Base-by-base conservation (phyloP, 1,140 invertebrate species). In the Sarcophaga peregrina region DNA sequence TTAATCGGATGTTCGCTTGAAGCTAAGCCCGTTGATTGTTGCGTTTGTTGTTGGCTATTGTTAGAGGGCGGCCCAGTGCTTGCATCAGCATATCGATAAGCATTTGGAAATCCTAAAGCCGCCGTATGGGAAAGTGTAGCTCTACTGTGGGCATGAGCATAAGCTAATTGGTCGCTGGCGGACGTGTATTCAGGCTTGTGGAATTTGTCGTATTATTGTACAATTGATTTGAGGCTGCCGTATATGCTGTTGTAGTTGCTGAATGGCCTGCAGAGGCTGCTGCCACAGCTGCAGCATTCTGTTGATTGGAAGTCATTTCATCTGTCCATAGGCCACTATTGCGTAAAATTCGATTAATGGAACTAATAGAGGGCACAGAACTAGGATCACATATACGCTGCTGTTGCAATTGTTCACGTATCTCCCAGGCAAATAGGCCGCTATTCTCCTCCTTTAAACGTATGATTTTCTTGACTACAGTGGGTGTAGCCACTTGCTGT, bases 391-490 rank as follows among this genome's bases (percentile, higher is more conserved):
- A 97, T 80, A 96, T 94, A 68, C 96, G 93, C 87, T 97, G 96
- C 13, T 94, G 93, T 15, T 97, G 93, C 82, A 98, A 92, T 85
- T 96, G 93, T 87, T 98, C 97, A 0, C 96, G 92, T 78, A 98
- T 98, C 91, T 98, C 97, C 96, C 96, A 97, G 11, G 96, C 96
- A 87, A 98, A 98, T 94, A 98, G 95, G 7, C 95, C 95, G 0
- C 96, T 96, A 89, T 98, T 97, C 88, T 98, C 96, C 87, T 97
- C 95, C 88, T 98, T 98, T 87, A 97, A 93, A 6, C 96, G 93
- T 15, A 98, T 93, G 84, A 98, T 98, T 92, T 96, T 96, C 91
- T 97, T 96, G 1, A 98, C 96, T 0, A 98, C 96, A 0, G 96
- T 96, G 13, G 97, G 96, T 20, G 96, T 97, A 76, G 97, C 96